Base-by-base conservation (phyloP, 2,888 invertebrate species). In the Thereva nobilitata region DNA sequence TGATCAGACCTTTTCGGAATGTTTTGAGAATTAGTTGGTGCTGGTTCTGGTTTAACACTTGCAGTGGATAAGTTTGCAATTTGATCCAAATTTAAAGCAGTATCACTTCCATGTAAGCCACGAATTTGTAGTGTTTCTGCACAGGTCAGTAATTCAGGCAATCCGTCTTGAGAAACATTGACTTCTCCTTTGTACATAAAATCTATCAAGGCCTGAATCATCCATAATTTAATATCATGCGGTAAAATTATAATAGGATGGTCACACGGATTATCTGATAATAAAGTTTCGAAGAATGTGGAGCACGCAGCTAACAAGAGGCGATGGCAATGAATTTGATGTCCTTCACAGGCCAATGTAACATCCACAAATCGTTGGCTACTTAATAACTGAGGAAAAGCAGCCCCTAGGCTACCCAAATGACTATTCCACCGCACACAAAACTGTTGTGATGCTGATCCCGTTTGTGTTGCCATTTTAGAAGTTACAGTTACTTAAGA, bases 101-200 rank as follows among this genome's bases (percentile, higher is more conserved):
- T 68, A 54, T 72, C 71, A 4, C 70, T 59, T 6, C 73, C 72
- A 45, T 71, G 72, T 2, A 76, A 63, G 76, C 91, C 91, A 76
- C 89, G 84, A 54, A 91, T 89, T 79, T 91, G 90, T 72, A 92
- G 78, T 4, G 90, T 87, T 75, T 91, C 90, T 0, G 91, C 91
- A 0, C 90, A 89, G 76, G 88, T 89, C 8, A 91, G 81, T 7
- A 92, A 79, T 68, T 89, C 88, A 41, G 89, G 87, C 56, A 92
- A 80, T 72, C 90, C 89, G 68, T 89, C 89, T 73, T 91, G 91
- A 1, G 89, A 88, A 0, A 91, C 90, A 74, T 90, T 90, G 41
- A 91, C 91, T 75, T 92, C 90, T 0, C 91, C 91, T 73, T 89
- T 89, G 78, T 92, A 92, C 91, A 92, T 92, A 77, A 91, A 92